Percentiles rank a stretch among this genome's conserved stretches.
Conservation (phyloP, 2,113 vertebrate genomes). For the Neotragus moschatus region DNA sequence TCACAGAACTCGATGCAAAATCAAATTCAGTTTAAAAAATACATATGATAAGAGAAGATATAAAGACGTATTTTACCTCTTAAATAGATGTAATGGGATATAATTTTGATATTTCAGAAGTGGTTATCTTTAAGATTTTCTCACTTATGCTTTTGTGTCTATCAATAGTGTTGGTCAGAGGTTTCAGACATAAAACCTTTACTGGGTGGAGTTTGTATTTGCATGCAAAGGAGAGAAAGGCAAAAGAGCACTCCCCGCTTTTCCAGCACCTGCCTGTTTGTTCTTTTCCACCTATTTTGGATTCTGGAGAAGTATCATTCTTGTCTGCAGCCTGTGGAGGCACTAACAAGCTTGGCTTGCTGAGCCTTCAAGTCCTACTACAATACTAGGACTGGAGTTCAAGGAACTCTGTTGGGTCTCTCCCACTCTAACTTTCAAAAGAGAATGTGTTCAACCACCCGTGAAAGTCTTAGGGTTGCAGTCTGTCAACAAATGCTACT, state of each 20-base stretch:
- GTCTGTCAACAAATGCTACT: neutral
- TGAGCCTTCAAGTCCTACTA: neutral
- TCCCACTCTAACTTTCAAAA: neutral
- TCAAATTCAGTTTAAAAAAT: neutral
- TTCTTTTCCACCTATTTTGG: neutral
- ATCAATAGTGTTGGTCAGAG: neutral
- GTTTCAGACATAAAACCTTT: neutral
- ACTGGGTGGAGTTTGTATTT: neutral
- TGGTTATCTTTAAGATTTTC: neutral
- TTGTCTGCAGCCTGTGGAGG: neutral
- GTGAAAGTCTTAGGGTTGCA: neutral
- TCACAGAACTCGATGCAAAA: neutral
- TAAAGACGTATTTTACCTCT: neutral
- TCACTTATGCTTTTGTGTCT: neutral
- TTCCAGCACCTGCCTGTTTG: neutral
- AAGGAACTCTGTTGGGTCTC: neutral
- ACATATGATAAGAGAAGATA: neutral
- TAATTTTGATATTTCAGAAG: neutral
- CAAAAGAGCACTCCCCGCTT: neutral
- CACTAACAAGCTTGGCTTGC: neutral
- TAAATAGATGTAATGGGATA: neutral
- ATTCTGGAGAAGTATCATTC: neutral
- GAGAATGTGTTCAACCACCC: neutral
- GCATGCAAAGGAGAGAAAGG: neutral
- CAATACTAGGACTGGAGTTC: too few species aligned